These are phyloP conservation scores for Chascanopsetta lugubris DNA, from an alignment of 2,113 vertebrate genomes.

Conservation along the genomic window DNA sequence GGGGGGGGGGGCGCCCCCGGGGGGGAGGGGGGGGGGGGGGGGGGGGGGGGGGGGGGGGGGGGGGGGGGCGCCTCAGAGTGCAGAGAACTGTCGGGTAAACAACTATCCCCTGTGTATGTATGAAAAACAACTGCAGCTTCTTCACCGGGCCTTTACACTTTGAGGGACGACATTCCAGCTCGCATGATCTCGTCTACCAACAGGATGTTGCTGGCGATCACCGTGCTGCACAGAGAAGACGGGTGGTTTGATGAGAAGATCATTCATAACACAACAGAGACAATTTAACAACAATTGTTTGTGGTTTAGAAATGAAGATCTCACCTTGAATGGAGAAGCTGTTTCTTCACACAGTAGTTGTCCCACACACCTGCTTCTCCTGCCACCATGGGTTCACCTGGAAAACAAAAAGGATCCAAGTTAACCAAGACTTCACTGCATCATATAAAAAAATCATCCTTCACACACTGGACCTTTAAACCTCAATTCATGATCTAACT, in stretches of 20 bases:
- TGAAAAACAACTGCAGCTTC: constrained; percentile 24
- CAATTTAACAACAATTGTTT: neutral
- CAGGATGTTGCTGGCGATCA: constrained; percentile 97
- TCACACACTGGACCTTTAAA: neutral
- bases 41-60: too few relatives aligned
- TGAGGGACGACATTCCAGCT: constrained; percentile 97
- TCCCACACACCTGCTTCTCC: constrained; percentile 94
- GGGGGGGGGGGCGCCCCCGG: too few relatives aligned
- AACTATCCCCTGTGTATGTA: constrained; percentile 41
- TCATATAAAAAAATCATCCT: neutral
- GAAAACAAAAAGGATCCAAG: constrained; percentile 7
- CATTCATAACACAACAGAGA: accelerated
- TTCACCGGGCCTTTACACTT: constrained; percentile 82
- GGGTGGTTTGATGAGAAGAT: neutral
- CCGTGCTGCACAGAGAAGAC: constrained; percentile 82
- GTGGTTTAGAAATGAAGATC: neutral
- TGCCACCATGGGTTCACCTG: constrained; percentile 94
- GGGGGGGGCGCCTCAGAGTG: constrained; percentile 51
- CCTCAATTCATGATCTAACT: too few relatives aligned
- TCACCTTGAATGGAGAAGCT: constrained; percentile 97
- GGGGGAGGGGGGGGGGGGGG: too few relatives aligned
- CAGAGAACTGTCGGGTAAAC: constrained; percentile 36
- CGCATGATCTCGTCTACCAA: constrained; percentile 98
- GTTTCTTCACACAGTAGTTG: constrained; percentile 97
- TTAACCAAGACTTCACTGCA: neutral